phyloP scores from a whole-genome alignment of 1,140 invertebrate species.

The Ostrea edulis region DNA sequence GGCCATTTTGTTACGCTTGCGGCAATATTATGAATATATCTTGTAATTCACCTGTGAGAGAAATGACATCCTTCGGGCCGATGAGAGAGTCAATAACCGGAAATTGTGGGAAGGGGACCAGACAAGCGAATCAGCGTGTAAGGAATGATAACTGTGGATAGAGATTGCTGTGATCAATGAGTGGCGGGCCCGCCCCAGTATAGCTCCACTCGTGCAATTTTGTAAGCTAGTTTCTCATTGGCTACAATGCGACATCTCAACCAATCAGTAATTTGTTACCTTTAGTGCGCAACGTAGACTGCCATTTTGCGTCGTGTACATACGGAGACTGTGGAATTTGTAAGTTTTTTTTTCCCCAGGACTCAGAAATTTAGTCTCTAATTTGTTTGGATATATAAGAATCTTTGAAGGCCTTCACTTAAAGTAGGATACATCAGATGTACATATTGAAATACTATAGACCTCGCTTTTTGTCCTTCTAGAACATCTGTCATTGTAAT shows the following conservation, averaged over 20 bases:
- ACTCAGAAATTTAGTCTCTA: neutral
- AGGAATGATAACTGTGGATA: too few species aligned
- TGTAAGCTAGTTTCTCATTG: slow-evolving; percentile 8
- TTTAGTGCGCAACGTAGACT: slow-evolving; percentile 39
- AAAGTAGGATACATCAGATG: too few species aligned
- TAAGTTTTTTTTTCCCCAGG: neutral
- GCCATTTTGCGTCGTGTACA: slow-evolving; percentile 45
- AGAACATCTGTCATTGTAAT: slow-evolving; percentile 3
- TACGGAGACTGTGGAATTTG: slow-evolving; percentile 23
- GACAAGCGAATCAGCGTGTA: too few species aligned
- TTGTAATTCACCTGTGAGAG: too few species aligned
- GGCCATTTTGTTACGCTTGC: too few species aligned
- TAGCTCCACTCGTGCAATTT: neutral
- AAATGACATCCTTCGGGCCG: too few species aligned
- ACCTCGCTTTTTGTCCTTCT: slow-evolving; percentile 21
- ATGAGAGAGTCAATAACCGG: too few species aligned
- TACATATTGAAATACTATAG: neutral
- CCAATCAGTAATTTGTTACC: neutral
- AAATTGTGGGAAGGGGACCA: too few species aligned
- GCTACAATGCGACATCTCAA: neutral
- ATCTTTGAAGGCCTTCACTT: neutral
- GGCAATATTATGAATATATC: too few species aligned
- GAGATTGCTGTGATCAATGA: too few species aligned
- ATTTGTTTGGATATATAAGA: neutral
- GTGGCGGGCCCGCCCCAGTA: too few species aligned